These are phyloP conservation scores for Isichthys henryi DNA, from an alignment of 2,113 vertebrate species.

Conservation along the genomic window DNA sequence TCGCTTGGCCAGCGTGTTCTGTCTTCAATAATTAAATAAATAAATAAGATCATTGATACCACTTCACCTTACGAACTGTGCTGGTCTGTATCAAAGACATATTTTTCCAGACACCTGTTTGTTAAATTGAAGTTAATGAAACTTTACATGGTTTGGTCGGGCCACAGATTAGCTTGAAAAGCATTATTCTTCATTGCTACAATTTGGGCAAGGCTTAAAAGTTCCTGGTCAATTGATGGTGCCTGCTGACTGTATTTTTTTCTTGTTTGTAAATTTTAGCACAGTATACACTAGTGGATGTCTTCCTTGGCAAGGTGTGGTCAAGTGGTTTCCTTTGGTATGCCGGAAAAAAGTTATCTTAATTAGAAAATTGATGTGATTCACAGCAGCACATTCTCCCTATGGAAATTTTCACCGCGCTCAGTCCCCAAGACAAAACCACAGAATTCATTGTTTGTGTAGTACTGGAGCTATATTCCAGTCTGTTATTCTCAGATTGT, in stretches of 20 bases:
- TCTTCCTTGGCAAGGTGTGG: background rate
- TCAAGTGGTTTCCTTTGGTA: background rate
- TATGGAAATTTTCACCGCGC: background rate
- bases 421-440: background rate
- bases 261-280: background rate
- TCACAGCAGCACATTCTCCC: background rate
- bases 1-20: background rate
- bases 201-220: background rate
- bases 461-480: background rate
- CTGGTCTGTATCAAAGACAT: background rate
- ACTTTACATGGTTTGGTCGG: background rate
- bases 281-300: background rate
- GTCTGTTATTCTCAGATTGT: background rate
- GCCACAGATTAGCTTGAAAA: background rate
- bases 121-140: background rate
- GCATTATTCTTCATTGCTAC: background rate
- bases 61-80: background rate
- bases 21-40: background rate
- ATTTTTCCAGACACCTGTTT: background rate
- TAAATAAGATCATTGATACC: background rate
- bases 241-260: background rate
- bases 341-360: background rate
- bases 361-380: background rate
- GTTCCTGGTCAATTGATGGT: background rate
- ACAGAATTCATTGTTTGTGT: background rate